Percentiles rank a stretch among this genome's conserved stretches.
phyloP scores from a whole-genome alignment of 2,888 invertebrate genomes.

The Orthosia gothica region DNA sequence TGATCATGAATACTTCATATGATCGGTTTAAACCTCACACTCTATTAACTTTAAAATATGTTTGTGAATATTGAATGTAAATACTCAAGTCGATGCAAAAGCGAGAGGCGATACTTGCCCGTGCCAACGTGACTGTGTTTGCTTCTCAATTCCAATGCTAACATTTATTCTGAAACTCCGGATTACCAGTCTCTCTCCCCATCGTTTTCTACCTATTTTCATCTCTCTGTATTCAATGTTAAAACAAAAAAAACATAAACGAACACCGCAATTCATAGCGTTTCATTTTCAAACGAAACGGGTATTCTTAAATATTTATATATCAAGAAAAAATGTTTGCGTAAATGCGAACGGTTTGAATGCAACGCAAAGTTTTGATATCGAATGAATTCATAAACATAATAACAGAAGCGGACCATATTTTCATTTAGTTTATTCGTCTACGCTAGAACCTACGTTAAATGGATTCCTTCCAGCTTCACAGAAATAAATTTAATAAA shows the following conservation, averaged over 20 bases:
- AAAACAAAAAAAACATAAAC: conserved; percentile 39
- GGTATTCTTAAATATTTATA: conserved; percentile 25
- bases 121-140: conserved; percentile 73
- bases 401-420: too few relatives aligned
- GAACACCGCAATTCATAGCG: conserved; percentile 23
- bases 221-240: conserved; percentile 61
- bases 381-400: conserved; percentile 51
- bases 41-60: conserved; percentile 62
- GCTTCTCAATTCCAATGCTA: conserved; percentile 78
- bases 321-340: conserved; percentile 33
- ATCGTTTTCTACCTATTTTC: conserved; percentile 66
- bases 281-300: conserved; percentile 23
- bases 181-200: conserved; percentile 69
- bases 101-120: too few relatives aligned
- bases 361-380: conserved; percentile 44
- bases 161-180: conserved; percentile 75
- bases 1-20: conserved; percentile 28
- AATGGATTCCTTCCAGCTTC: conserved; percentile 26
- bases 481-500: conserved; percentile 14
- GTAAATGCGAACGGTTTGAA: conserved; percentile 49
- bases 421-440: too few relatives aligned
- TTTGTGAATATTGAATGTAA: conserved; percentile 65
- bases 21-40: conserved; percentile 29
- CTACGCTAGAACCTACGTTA: conserved; percentile 3
- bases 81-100: conserved; percentile 71